Evolutionary conservation across 92 coral and sea anemone species (phyloP).

Genomic region (Porites evermanni): DNA sequence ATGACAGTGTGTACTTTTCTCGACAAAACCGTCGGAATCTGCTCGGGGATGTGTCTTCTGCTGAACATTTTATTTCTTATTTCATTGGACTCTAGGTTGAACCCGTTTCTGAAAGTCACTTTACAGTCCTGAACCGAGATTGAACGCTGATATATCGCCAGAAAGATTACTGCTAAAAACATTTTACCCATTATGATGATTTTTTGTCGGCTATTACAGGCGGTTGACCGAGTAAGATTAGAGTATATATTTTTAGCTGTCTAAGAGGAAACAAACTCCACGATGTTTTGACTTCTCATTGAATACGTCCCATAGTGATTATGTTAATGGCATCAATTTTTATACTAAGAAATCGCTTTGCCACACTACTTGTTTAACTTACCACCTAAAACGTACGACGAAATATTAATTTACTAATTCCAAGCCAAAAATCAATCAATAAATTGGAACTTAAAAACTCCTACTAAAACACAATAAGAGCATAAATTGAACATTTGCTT

Average conservation of each 20-base stretch:
- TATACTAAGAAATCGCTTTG: neutral
- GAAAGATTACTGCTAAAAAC: neutral
- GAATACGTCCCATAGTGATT: neutral
- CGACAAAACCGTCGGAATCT: neutral
- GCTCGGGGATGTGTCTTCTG: neutral
- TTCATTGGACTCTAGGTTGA: neutral
- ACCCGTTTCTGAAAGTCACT: neutral
- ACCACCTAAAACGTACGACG: neutral
- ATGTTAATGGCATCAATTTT: conserved; percentile 11
- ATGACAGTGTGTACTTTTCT: neutral
- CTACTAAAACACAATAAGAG: neutral
- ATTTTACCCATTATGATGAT: neutral
- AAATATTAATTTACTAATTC: neutral
- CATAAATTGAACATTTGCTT: neutral
- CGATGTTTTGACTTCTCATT: neutral
- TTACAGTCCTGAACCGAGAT: neutral
- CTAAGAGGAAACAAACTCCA: neutral
- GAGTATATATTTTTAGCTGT: neutral
- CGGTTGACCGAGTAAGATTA: neutral
- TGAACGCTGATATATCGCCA: neutral
- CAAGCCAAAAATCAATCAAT: neutral
- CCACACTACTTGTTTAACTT: neutral
- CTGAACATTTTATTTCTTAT: neutral
- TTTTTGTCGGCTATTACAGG: neutral
- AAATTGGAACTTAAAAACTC: neutral